phyloP scores from a whole-genome alignment of 2,888 invertebrate species.

The Tipula confusa region DNA sequence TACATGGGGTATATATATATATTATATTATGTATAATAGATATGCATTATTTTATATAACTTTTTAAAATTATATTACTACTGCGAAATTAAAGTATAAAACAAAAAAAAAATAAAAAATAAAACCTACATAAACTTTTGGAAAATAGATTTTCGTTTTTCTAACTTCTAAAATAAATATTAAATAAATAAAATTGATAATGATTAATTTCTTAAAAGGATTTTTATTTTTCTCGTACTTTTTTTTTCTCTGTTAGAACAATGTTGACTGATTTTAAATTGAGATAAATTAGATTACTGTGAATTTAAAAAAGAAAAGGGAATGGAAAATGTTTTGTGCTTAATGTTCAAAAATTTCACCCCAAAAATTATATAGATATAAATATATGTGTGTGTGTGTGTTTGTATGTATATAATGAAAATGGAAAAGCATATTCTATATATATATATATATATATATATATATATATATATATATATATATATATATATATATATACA shows the following conservation, averaged over 20 bases:
- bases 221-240: background rate
- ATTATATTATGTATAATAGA: background rate
- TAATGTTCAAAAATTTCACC: conserved; percentile 20
- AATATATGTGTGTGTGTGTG: background rate
- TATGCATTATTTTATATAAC: background rate
- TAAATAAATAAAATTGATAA: conserved; percentile 25
- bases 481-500: background rate
- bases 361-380: background rate
- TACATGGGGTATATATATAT: background rate
- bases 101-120: no score
- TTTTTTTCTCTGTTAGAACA: background rate
- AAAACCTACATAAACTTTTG: background rate
- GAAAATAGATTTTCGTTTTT: background rate
- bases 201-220: conserved; percentile 25
- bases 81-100: background rate
- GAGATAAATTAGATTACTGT: conserved; percentile 25
- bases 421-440: background rate
- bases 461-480: background rate
- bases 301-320: background rate
- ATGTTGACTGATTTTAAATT: conserved; percentile 25
- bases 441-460: background rate
- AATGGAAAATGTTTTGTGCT: conserved; percentile 20
- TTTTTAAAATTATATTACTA: background rate
- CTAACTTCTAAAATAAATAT: conserved; percentile 9
- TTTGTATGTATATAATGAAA: background rate